A percentile compares a stretch with the other conserved stretches of the same genome.
These are phyloP conservation scores for Drosophila siamana DNA, from an alignment of 2,888 invertebrate species.

Conservation along the genomic window DNA sequence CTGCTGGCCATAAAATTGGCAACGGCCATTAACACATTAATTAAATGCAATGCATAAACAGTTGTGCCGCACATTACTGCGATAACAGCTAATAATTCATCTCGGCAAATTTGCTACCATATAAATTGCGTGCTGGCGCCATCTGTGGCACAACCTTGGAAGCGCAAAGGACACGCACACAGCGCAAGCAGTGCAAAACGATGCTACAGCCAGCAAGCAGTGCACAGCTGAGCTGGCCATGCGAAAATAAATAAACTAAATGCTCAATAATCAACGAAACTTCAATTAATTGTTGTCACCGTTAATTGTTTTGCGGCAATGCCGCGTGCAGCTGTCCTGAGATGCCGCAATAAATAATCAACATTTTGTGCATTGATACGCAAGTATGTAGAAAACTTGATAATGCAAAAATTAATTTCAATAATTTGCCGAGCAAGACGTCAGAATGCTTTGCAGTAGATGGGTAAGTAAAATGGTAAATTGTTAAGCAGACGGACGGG, in stretches of 20 bases:
- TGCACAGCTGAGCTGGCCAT: constrained; percentile 21
- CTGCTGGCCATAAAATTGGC: constrained; percentile 2
- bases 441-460: constrained; percentile 13
- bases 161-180: constrained; percentile 20
- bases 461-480: constrained; percentile 27
- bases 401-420: constrained; percentile 73
- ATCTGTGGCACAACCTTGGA: constrained; percentile 52
- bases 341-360: constrained; percentile 50
- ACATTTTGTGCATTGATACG: constrained; percentile 39
- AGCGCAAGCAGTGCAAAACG: constrained; percentile 61
- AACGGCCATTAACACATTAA: constrained; percentile 7
- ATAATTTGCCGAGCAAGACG: constrained; percentile 57
- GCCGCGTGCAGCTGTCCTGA: constrained; percentile 25
- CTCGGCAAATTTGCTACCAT: neutral
- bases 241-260: neutral
- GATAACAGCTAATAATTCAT: neutral
- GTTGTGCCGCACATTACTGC: neutral
- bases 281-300: constrained; percentile 1
- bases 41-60: neutral
- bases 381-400: constrained; percentile 50
- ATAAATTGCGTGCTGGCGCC: constrained; percentile 47
- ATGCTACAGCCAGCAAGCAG: constrained; percentile 64
- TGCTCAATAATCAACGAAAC: neutral
- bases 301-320: constrained; percentile 2
- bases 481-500: constrained; percentile 49